Evolutionary conservation across 1,140 invertebrate genomes (phyloP).

Genomic region (Drosophila nebulosa): DNA sequence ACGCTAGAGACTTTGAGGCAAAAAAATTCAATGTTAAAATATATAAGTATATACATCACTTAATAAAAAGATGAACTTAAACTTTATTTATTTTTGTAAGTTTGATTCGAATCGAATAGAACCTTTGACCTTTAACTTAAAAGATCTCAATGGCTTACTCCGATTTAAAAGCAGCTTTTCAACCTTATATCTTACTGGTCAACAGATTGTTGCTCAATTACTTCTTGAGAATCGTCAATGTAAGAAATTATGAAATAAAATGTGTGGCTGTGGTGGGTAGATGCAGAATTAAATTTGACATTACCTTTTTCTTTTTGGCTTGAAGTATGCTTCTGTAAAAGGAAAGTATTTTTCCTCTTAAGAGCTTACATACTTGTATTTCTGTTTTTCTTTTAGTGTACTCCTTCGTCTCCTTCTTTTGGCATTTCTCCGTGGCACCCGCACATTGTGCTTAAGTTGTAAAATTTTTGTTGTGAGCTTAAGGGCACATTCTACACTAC

Average conservation of each 20-base stretch:
- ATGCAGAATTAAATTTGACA: not conserved
- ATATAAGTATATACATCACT: too few species aligned
- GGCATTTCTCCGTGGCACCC: not conserved
- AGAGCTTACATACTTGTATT: not conserved
- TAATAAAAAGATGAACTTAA: too few species aligned
- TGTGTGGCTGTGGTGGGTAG: not conserved
- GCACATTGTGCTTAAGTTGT: constrained; percentile 58
- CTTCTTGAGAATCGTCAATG: not conserved
- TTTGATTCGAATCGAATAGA: too few species aligned
- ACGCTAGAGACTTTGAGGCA: too few species aligned
- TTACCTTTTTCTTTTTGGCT: not conserved
- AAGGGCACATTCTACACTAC: constrained; percentile 13
- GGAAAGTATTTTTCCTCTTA: not conserved
- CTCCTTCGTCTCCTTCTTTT: constrained; percentile 1
- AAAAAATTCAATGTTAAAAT: too few species aligned
- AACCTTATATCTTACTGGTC: too few species aligned
- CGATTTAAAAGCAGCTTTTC: too few species aligned
- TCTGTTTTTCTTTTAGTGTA: not conserved
- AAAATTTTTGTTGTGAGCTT: constrained; percentile 48
- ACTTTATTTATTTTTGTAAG: too few species aligned
- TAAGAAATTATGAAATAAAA: not conserved
- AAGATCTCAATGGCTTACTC: too few species aligned
- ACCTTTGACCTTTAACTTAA: too few species aligned
- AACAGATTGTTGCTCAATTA: too few species aligned
- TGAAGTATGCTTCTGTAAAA: not conserved